Percentiles rank a stretch among this genome's conserved stretches.
Conservation (phyloP, 2,797 vertebrate species). For the Ficedula albicollis region DNA sequence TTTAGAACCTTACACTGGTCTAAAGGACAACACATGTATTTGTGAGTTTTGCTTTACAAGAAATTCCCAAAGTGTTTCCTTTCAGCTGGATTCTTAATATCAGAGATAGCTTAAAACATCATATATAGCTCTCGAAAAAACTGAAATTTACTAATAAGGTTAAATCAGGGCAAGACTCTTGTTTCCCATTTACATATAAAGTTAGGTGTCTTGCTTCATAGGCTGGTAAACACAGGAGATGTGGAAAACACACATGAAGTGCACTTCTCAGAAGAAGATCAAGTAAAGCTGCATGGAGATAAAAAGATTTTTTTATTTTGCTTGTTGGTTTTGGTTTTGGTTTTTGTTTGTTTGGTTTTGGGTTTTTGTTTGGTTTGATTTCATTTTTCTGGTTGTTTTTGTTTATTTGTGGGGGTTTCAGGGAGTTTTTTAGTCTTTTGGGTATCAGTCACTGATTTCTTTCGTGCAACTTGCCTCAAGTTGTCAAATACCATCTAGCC, state of each 20-base stretch:
- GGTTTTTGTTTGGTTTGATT: no score
- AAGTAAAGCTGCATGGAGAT: background rate
- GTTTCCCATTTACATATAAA: background rate
- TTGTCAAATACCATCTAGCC: background rate
- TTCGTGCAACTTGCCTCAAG: background rate
- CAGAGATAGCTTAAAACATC: background rate
- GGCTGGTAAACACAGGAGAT: background rate
- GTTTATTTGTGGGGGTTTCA: background rate
- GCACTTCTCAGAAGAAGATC: background rate
- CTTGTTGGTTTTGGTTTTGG: background rate
- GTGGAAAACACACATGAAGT: background rate
- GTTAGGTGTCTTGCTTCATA: background rate
- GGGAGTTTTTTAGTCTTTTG: background rate
- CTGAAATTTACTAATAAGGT: background rate
- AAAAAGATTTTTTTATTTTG: background rate
- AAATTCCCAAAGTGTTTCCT: background rate
- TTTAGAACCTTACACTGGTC: background rate
- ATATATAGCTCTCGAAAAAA: background rate
- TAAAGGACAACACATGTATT: background rate
- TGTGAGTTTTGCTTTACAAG: background rate
- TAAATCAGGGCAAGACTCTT: background rate
- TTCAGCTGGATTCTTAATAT: background rate
- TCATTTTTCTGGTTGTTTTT: background rate
- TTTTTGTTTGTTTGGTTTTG: background rate
- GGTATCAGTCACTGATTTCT: rapidly evolving